Percentiles rank a stretch among this genome's conserved stretches.
Conservation (phyloP, 2,113 vertebrate genomes). For the Leucoraja erinaceus region DNA sequence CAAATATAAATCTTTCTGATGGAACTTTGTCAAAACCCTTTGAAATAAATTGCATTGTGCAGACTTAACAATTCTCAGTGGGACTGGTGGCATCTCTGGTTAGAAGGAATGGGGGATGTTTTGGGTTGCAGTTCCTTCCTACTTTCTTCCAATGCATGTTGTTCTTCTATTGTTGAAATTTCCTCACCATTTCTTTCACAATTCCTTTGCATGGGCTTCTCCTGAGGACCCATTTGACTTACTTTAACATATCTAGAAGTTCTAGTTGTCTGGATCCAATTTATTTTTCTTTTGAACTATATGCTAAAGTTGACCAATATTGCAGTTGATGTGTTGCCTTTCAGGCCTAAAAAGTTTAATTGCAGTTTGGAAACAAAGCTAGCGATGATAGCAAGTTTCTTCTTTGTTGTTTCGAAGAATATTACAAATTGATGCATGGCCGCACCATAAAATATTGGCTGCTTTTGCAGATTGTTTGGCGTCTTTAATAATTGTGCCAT, state of each 20-base stretch:
- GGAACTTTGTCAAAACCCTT: neutral
- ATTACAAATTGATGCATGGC: neutral
- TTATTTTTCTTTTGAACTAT: neutral
- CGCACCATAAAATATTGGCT: neutral
- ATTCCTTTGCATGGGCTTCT: neutral
- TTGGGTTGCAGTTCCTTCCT: too few species aligned
- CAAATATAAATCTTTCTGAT: neutral
- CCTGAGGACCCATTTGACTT: neutral
- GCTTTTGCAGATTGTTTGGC: neutral
- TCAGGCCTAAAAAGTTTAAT: neutral
- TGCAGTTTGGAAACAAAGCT: neutral
- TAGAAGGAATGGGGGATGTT: too few species aligned
- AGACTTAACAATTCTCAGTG: too few species aligned
- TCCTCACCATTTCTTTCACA: neutral
- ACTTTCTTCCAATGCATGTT: too few species aligned
- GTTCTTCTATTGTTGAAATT: neutral
- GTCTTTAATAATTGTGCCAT: neutral
- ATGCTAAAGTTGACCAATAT: neutral
- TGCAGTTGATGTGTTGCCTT: neutral
- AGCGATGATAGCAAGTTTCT: neutral
- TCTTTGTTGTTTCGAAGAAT: neutral
- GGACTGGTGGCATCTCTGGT: too few species aligned
- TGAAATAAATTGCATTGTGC: neutral
- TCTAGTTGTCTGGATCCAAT: neutral
- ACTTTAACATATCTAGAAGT: neutral